A percentile compares a stretch with the other conserved stretches of the same genome.
These are phyloP conservation scores for Hoplostethus atlanticus DNA, from an alignment of 2,797 vertebrate genomes.

Conservation along the genomic window DNA sequence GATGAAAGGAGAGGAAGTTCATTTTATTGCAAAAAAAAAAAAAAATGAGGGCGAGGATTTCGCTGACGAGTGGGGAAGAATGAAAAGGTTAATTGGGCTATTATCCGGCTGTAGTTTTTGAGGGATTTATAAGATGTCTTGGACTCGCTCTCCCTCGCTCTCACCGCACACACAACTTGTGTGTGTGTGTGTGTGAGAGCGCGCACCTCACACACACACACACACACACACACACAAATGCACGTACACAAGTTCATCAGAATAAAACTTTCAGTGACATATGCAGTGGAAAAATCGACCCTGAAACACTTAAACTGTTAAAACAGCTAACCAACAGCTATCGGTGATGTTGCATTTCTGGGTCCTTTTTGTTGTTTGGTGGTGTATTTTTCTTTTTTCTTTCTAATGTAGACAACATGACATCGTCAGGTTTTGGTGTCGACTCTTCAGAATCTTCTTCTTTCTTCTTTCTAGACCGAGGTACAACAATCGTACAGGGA, in stretches of 20 bases:
- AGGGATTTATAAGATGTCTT: conserved; percentile 85
- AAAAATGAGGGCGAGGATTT: conserved; percentile 70
- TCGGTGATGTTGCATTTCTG: no score
- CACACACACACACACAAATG: conserved; percentile 27
- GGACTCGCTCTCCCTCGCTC: conserved; percentile 73
- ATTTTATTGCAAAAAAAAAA: conserved; percentile 60
- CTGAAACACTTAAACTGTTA: not conserved
- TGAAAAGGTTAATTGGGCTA: conserved; percentile 90
- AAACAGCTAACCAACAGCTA: no score
- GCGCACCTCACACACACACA: conserved; percentile 16
- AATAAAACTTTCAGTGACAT: not conserved
- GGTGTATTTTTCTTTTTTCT: not conserved
- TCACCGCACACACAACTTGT: conserved; percentile 15
- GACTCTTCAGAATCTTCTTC: no score
- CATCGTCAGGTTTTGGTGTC: no score
- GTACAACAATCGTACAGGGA: no score
- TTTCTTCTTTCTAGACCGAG: no score
- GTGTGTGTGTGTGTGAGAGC: conserved; percentile 84
- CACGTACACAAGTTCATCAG: conserved; percentile 9
- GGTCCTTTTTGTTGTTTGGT: not conserved
- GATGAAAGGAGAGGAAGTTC: conserved; percentile 54
- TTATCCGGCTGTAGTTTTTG: conserved; percentile 86
- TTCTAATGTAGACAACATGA: no score
- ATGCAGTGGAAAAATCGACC: not conserved
- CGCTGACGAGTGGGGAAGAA: conserved; percentile 81